These are phyloP conservation scores for Plagiodera versicolora DNA, from an alignment of 2,888 invertebrate genomes.

Conservation along the genomic window DNA sequence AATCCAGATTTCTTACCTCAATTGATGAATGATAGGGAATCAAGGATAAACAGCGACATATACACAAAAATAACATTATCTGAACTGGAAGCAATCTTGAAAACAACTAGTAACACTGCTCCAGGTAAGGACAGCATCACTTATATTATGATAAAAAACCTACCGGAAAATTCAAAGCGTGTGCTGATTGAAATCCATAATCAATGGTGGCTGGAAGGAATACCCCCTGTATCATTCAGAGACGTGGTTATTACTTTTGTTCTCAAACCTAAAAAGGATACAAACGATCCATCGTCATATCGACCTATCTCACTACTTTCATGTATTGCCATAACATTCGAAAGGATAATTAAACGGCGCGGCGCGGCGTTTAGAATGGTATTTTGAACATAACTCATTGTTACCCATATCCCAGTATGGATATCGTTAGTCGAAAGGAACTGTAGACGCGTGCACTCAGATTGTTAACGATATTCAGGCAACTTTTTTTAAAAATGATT, in stretches of 20 bases:
- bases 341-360: slow-evolving; percentile 5
- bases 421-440: too few relatives aligned
- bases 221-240: not conserved
- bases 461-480: too few relatives aligned
- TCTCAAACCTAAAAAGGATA: not conserved
- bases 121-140: not conserved
- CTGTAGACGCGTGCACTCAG: too few relatives aligned
- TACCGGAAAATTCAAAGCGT: not conserved
- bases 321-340: not conserved
- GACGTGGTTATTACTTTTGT: slow-evolving; percentile 1
- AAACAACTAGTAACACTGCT: not conserved
- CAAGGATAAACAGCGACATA: too few relatives aligned
- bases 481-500: not conserved
- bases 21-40: too few relatives aligned
- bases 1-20: slow-evolving; percentile 3
- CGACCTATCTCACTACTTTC: slow-evolving; percentile 2
- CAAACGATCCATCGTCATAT: slow-evolving; percentile 5
- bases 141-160: not conserved
- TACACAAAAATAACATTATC: not conserved
- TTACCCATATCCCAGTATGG: too few relatives aligned
- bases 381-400: not conserved
- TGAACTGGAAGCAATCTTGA: not conserved
- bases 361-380: slow-evolving; percentile 3
- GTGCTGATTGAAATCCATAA: not conserved
- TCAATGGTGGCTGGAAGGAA: not conserved